Percentiles rank a stretch among this genome's conserved stretches.
These are phyloP conservation scores for Brachyhypopomus occidentalis DNA, from an alignment of 2,113 vertebrate species.

Conservation along the genomic window DNA sequence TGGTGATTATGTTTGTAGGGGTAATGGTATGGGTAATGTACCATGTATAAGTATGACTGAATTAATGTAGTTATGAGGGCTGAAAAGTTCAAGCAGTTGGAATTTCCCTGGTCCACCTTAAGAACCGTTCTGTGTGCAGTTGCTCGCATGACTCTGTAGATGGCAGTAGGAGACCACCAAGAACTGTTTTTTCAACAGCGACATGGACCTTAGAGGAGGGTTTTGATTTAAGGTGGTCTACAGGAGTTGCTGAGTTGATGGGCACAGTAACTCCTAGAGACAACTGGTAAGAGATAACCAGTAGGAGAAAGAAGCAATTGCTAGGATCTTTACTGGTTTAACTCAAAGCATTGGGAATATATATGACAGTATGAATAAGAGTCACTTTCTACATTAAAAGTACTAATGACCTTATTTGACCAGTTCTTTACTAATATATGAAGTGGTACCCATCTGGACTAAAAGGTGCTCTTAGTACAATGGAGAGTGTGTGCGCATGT, in stretches of 20 bases:
- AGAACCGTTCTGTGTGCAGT: conserved; percentile 59
- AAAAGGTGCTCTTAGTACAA: background rate
- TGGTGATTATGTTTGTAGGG: background rate
- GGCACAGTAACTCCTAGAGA: too few relatives aligned
- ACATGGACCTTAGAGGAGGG: conserved; percentile 50
- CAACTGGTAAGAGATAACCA: background rate
- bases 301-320: background rate
- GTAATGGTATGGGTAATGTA: background rate
- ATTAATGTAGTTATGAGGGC: background rate
- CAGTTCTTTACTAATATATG: background rate
- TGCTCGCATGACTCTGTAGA: conserved; percentile 52
- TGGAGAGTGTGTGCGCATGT: conserved; percentile 18
- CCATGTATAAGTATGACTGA: background rate
- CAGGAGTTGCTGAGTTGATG: background rate
- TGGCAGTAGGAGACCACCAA: conserved; percentile 63
- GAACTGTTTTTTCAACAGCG: background rate
- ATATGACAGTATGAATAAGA: background rate
- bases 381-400: background rate
- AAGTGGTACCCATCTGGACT: background rate
- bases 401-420: background rate
- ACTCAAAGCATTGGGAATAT: background rate
- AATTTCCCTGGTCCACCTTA: conserved; percentile 70
- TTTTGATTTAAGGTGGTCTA: conserved; percentile 72
- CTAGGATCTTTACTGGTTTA: background rate
- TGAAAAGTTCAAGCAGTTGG: background rate